A percentile compares a stretch with the other conserved stretches of the same genome.
Conservation (phyloP, 1,140 invertebrate species). For the Aphaenogaster ashmeadi region DNA sequence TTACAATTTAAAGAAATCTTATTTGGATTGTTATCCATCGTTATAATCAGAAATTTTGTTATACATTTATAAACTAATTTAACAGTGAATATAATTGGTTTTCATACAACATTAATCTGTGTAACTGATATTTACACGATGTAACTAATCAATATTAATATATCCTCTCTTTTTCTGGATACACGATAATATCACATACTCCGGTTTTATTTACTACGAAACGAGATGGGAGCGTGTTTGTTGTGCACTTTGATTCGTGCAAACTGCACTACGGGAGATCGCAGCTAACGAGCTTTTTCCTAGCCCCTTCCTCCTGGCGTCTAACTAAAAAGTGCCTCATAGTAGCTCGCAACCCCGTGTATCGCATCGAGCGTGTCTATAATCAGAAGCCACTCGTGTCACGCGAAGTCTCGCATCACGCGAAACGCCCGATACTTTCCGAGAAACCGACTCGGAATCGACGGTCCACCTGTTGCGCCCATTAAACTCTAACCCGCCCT, state of each 20-base stretch:
- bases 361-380: constrained; percentile 11
- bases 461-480: constrained; percentile 43
- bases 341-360: background rate
- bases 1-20: background rate
- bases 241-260: constrained; percentile 22
- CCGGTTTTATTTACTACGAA: background rate
- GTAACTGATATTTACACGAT: background rate
- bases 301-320: background rate
- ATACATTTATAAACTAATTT: background rate
- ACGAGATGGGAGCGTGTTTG: background rate
- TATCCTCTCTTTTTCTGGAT: background rate
- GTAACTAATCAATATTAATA: background rate
- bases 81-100: background rate
- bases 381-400: constrained; percentile 33
- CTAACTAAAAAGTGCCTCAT: constrained; percentile 28
- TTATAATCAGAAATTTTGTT: background rate
- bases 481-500: constrained; percentile 47
- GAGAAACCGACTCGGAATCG: constrained; percentile 42
- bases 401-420: constrained; percentile 41
- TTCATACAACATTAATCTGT: background rate
- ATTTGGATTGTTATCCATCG: background rate
- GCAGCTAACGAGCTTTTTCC: constrained; percentile 45
- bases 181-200: background rate
- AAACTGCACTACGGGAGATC: constrained; percentile 11
- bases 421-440: constrained; percentile 45